Evolutionary conservation across 2,888 invertebrate genomes (phyloP).

Genomic region (Lasioglossum figueresi): DNA sequence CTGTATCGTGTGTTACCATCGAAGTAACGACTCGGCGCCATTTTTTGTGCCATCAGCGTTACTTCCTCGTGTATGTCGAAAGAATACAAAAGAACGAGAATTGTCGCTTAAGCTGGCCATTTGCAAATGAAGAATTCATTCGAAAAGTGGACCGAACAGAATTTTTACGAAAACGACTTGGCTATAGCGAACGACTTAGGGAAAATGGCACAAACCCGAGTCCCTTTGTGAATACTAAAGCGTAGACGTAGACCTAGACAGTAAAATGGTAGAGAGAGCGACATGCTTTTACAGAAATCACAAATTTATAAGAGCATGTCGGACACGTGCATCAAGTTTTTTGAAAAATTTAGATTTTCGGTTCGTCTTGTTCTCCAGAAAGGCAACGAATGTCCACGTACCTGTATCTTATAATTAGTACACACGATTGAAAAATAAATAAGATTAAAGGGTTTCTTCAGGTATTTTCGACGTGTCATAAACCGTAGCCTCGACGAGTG

Average conservation of each 20-base stretch:
- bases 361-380: not conserved
- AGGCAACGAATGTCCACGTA: not conserved
- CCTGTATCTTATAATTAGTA: too few relatives aligned
- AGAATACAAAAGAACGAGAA: not conserved
- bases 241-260: not conserved
- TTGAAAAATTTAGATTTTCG: not conserved
- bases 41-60: conserved; percentile 13
- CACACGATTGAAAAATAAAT: too few relatives aligned
- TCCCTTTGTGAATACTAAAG: not conserved
- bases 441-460: too few relatives aligned
- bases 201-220: not conserved
- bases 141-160: not conserved
- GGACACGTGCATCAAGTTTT: not conserved
- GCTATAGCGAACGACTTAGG: not conserved
- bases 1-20: not conserved
- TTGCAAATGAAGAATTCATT: conserved; percentile 1
- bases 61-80: conserved; percentile 6
- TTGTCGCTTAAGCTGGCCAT: not conserved
- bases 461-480: not conserved
- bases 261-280: not conserved
- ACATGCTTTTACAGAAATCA: not conserved
- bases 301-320: not conserved
- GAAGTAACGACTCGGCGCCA: not conserved
- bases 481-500: not conserved
- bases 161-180: not conserved